Conservation (phyloP, 2,888 invertebrate genomes). For the Drosophila anomelani region DNA sequence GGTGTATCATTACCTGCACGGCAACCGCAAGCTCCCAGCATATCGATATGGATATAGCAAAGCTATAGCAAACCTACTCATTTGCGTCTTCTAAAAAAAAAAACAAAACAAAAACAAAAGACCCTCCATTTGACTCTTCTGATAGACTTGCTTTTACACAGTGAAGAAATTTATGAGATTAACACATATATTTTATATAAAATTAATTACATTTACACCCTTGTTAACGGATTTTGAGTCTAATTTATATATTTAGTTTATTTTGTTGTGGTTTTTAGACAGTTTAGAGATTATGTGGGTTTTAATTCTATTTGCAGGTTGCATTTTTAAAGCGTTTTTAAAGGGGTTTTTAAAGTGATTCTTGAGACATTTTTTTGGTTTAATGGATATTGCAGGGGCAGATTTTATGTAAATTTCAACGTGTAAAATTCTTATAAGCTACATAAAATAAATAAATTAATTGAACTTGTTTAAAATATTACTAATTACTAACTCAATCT, state of each 20-base stretch:
- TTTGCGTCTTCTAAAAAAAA: conserved; percentile 59
- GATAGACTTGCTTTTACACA: neutral
- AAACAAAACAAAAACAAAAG: conserved; percentile 28
- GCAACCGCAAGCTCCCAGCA: conserved; percentile 65
- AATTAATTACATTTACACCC: too few relatives aligned
- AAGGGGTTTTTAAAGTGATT: too few relatives aligned
- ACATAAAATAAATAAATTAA: neutral
- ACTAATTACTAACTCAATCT: neutral
- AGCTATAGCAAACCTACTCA: conserved; percentile 64
- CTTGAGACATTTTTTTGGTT: too few relatives aligned
- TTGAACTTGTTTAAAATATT: neutral
- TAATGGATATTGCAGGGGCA: neutral
- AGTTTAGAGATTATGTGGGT: too few relatives aligned
- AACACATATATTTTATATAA: neutral
- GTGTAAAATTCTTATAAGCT: neutral
- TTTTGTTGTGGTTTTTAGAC: too few relatives aligned
- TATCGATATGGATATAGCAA: conserved; percentile 62
- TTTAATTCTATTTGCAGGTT: too few relatives aligned
- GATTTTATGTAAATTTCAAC: neutral
- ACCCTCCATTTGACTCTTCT: neutral
- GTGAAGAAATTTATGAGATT: neutral
- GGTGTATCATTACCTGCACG: conserved; percentile 51
- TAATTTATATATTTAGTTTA: too few relatives aligned
- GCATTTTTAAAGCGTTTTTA: too few relatives aligned
- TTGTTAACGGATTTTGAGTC: too few relatives aligned